Base-by-base conservation (phyloP, 2,888 invertebrate genomes). In the Agriotes lineatus region DNA sequence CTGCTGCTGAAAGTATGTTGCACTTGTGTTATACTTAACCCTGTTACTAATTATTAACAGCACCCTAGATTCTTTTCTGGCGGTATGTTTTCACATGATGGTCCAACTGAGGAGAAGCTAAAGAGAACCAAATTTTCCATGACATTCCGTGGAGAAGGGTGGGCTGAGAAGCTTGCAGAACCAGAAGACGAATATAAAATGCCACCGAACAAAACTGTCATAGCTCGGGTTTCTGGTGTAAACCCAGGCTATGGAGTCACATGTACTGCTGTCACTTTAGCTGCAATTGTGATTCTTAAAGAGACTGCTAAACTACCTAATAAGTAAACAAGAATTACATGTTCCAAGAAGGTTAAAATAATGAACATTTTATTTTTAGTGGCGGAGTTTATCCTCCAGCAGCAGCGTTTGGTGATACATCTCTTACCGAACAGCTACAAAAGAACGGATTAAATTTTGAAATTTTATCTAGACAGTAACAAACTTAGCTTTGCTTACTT, bases 321-420 rank as follows among this genome's bases (percentile, higher is more conserved):
- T 52, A 85, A 82, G 94, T 94, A 18, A 52, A 33, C 10, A 25
- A 25, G n/a, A n/a, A n/a, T n/a, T n/a, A n/a, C n/a, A n/a, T n/a
- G n/a, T n/a, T n/a, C n/a, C n/a, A n/a, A n/a, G n/a, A n/a, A n/a
- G n/a, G n/a, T n/a, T n/a, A n/a, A n/a, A n/a, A n/a, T n/a, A n/a
- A n/a, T n/a, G n/a, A n/a, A n/a, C n/a, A n/a, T n/a, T n/a, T n/a
- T n/a, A n/a, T n/a, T n/a, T n/a, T n/a, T n/a, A 95, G 94, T 7
- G 96, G 96, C 33, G 97, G 97, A 9, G 96, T 97, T 0, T 86
- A 92, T 66, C 88, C 97, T 0, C 95, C 97, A 0, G 96, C 92
- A 0, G 91, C 90, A 9, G 96, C 96, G 0, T 98, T 97, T 85
- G 87, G 87, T 0, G 89, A 95, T 72, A 96, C 97, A 0, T 88